Base-by-base conservation (phyloP, 2,113 vertebrate genomes). In the Dipodomys ordii region DNA sequence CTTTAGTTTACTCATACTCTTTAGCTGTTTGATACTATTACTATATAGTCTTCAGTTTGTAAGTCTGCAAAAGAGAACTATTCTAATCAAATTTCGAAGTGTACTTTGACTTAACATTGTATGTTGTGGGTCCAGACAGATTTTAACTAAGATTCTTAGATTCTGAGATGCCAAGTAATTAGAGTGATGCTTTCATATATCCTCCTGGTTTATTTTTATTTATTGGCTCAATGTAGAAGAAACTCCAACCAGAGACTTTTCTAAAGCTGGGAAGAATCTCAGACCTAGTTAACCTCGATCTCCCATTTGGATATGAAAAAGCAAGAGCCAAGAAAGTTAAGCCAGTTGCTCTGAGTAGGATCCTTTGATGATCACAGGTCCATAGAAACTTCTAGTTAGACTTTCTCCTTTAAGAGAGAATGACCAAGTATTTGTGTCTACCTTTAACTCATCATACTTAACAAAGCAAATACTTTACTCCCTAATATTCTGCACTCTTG, bases 171-270 rank as follows among this genome's bases (percentile, higher is more conserved):
- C 28, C 30, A 83, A 44, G 9, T 87, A n/a, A 71, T 69, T 64
- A 65, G 2, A 49, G 62, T 49, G 35, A 25, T 16, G 5, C 28
- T 83, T 60, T 39, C n/a, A 30, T 53, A 68, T 83, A 53, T 49
- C 25, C 80, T 69, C 44, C n/a, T 72, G 27, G 88, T 74, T 94
- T 84, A 64, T 39, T 95, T 92, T 87, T 95, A 53, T 73, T 90
- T 94, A 27, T 86, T 77, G 49, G 71, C 8, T 84, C 44, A 62
- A 73, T 71, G n/a, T 77, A 49, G 49, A 12, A 49, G 13, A 89
- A 82, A 79, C 32, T 93, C 13, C 76, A 44, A 83, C 83, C 15
- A 46, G 5, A 46, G 87, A 18, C 69, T 73, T 93, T 73, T 60
- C 15, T 68, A 25, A 68, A 60, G 30, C 39, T 65, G 39, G 22